A percentile compares a stretch with the other conserved stretches of the same genome.
phyloP scores from a whole-genome alignment of 2,113 vertebrate genomes.

The Melanerpes formicivorus region DNA sequence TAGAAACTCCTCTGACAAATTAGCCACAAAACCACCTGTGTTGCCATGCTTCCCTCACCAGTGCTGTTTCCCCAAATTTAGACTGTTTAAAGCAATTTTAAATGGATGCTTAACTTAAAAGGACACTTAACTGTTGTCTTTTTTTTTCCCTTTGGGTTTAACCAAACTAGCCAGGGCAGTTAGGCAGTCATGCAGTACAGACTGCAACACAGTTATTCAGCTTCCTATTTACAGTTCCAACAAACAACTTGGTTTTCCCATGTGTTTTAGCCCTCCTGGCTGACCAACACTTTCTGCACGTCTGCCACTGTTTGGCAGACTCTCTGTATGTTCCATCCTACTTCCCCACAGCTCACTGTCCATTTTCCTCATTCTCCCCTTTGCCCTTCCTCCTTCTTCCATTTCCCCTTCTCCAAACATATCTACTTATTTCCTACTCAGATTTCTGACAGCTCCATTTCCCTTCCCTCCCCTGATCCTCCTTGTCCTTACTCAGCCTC shows the following conservation, averaged over 20 bases:
- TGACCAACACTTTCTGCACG: background rate
- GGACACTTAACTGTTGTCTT: background rate
- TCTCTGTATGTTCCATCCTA: background rate
- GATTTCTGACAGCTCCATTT: background rate
- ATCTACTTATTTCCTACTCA: background rate
- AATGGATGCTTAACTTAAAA: background rate
- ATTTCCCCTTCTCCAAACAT: background rate
- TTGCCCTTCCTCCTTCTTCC: background rate
- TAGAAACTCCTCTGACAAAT: background rate
- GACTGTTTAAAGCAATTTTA: background rate
- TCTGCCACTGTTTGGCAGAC: background rate
- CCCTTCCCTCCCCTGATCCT: background rate
- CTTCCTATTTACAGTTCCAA: background rate
- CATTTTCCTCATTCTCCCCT: background rate
- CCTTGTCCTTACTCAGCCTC: background rate
- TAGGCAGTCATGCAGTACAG: background rate
- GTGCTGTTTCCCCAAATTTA: background rate
- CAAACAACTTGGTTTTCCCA: background rate
- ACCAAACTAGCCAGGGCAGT: background rate
- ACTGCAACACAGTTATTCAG: background rate
- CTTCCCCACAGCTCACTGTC: background rate
- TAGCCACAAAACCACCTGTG: background rate
- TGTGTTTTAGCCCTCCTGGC: background rate
- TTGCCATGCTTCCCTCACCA: background rate
- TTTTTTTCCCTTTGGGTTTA: background rate